These are phyloP conservation scores for Cylas formicarius DNA, from an alignment of 1,140 invertebrate species.

Conservation along the genomic window DNA sequence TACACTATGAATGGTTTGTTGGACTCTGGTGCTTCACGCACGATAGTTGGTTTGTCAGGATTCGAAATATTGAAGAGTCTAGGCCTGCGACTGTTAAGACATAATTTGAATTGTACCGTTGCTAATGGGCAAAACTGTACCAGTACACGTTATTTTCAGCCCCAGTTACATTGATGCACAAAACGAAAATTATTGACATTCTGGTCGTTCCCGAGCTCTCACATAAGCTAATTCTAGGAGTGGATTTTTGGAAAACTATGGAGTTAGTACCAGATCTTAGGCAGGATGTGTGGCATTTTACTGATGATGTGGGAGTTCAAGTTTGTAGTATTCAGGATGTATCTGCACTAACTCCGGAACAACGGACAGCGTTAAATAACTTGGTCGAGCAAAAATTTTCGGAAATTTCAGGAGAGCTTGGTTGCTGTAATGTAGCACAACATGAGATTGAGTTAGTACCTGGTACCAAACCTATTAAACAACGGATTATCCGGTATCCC, in stretches of 20 bases:
- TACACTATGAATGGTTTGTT: too few species aligned
- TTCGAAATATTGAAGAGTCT: too few species aligned
- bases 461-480: constrained; percentile 25
- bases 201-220: constrained; percentile 17
- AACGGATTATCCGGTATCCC: constrained; percentile 23
- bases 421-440: constrained; percentile 11
- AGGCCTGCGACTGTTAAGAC: not conserved
- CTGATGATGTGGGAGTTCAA: constrained; percentile 13
- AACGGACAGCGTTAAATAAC: not conserved
- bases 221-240: constrained; percentile 17
- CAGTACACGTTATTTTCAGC: constrained; percentile 10
- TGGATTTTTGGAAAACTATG: constrained; percentile 26
- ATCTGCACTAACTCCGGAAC: not conserved
- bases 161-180: constrained; percentile 13
- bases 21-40: too few species aligned
- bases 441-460: constrained; percentile 16
- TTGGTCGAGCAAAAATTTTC: not conserved
- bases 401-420: constrained; percentile 9
- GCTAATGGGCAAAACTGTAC: constrained; percentile 20
- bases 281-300: constrained; percentile 20
- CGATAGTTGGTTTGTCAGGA: too few species aligned
- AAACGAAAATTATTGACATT: constrained; percentile 11
- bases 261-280: constrained; percentile 21
- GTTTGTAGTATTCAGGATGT: constrained; percentile 3
- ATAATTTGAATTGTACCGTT: constrained; percentile 9